Evolutionary conservation across 2,797 vertebrate species (phyloP).

Genomic region (Adelosebastes latens): DNA sequence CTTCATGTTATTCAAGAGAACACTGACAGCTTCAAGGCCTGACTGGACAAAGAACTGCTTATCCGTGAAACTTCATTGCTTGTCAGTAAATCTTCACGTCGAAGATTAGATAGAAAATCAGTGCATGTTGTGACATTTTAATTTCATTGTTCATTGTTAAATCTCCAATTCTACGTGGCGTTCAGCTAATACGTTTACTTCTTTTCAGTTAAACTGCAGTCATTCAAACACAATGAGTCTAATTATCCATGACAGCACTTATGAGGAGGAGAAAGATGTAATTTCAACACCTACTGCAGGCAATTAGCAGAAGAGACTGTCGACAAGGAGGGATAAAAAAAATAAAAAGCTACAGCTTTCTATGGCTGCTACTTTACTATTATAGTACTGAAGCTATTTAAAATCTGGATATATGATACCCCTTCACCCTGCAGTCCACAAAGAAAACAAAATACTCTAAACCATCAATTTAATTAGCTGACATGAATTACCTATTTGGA

Average conservation of each 20-base stretch:
- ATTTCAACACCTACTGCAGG: conserved; percentile 6
- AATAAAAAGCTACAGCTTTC: background rate
- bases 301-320: conserved; percentile 21
- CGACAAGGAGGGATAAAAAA: background rate
- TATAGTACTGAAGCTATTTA: background rate
- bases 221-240: background rate
- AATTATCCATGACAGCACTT: conserved; percentile 12
- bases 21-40: background rate
- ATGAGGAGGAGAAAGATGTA: background rate
- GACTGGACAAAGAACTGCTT: background rate
- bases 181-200: background rate
- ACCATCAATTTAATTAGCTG: background rate
- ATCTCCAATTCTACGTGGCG: background rate
- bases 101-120: background rate
- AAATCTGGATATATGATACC: background rate
- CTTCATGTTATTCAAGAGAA: background rate
- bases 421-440: background rate
- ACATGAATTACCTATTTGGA: background rate
- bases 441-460: background rate
- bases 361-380: background rate
- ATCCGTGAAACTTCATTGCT: background rate
- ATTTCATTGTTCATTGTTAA: background rate
- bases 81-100: background rate
- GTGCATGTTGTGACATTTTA: background rate
- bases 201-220: background rate